Evolutionary conservation across 2,797 vertebrate species (phyloP).

Genomic region (Xyrichtys novacula): DNA sequence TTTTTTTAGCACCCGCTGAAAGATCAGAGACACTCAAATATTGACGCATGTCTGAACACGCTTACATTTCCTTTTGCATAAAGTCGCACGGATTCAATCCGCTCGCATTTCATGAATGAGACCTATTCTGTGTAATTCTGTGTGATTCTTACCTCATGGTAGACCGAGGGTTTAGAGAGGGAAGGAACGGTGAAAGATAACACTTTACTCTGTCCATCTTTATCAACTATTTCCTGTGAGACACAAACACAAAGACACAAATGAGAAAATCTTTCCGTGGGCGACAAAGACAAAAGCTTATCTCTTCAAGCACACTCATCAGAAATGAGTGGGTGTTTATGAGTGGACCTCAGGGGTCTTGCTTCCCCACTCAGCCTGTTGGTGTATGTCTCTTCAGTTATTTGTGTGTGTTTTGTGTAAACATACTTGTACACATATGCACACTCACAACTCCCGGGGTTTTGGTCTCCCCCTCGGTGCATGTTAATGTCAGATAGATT

Average conservation of each 20-base stretch:
- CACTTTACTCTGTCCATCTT: conserved; percentile 95
- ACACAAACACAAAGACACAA: conserved; percentile 52
- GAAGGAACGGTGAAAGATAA: conserved; percentile 97
- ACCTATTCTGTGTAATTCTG: not conserved
- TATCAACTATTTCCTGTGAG: conserved; percentile 96
- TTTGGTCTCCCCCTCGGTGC: conserved; percentile 76
- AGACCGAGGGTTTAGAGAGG: conserved; percentile 96
- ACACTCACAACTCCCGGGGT: conserved; percentile 71
- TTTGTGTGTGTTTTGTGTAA: conserved; percentile 9
- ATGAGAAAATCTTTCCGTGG: conserved; percentile 30
- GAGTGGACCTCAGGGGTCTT: conserved; percentile 36
- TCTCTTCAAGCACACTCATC: conserved; percentile 40
- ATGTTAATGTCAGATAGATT: conserved; percentile 79
- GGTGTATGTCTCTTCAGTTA: conserved; percentile 5
- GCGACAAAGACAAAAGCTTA: conserved; percentile 35
- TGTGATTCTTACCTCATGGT: conserved; percentile 91
- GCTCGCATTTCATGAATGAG: too few relatives aligned
- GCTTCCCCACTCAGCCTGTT: conserved; percentile 27
- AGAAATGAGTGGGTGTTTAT: conserved; percentile 44
- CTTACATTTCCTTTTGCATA: too few relatives aligned
- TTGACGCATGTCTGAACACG: too few relatives aligned
- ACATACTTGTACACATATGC: conserved; percentile 66
- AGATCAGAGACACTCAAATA: too few relatives aligned
- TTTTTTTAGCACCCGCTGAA: too few relatives aligned
- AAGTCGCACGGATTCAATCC: too few relatives aligned